These are phyloP conservation scores for Loxodonta africana DNA, from an alignment of 2,113 vertebrate genomes.

Conservation along the genomic window DNA sequence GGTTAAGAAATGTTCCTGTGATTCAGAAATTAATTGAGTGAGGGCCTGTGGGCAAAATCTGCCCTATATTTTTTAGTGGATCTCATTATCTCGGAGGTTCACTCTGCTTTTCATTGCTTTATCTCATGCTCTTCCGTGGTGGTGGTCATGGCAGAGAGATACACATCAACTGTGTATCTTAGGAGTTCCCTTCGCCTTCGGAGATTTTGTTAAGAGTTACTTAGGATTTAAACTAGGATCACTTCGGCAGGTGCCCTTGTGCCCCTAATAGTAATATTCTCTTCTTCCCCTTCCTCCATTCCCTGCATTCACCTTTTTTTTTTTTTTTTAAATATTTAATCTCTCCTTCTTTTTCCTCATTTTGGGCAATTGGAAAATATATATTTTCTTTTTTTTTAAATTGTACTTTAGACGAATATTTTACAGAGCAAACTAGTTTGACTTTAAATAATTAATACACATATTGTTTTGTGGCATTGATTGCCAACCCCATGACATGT, in stretches of 20 bases:
- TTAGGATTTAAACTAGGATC: not conserved
- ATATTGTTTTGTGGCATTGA: no score
- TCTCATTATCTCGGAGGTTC: not conserved
- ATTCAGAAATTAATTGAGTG: not conserved
- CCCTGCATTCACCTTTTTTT: not conserved
- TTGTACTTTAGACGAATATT: no score
- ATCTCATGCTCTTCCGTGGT: not conserved
- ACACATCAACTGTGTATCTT: not conserved
- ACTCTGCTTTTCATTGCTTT: not conserved
- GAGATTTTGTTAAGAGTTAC: not conserved
- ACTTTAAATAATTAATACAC: no score
- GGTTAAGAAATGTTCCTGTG: constrained; percentile 4
- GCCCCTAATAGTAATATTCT: not conserved
- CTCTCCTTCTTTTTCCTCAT: not conserved
- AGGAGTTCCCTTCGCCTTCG: not conserved
- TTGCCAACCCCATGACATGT: no score
- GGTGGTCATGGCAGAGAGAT: not conserved
- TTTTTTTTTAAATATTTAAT: not conserved
- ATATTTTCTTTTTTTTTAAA: not conserved
- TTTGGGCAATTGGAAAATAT: not conserved
- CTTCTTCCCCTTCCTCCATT: not conserved
- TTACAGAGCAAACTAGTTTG: no score
- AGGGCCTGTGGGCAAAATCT: not conserved
- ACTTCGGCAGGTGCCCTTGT: not conserved
- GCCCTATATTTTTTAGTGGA: not conserved